Conservation (phyloP, 2,888 invertebrate species). For the Trichogramma evanescens region DNA sequence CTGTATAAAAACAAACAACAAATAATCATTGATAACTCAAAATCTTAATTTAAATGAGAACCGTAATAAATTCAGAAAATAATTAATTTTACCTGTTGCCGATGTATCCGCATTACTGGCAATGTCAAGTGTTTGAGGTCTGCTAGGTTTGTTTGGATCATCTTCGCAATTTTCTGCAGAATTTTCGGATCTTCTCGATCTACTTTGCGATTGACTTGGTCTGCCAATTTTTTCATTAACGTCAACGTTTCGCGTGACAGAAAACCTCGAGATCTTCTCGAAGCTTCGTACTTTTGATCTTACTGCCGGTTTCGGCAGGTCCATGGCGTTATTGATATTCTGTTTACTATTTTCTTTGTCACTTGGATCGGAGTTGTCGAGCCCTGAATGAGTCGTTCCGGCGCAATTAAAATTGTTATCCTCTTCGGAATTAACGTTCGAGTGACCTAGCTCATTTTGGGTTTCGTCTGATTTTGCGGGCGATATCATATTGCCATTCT, state of each 20-base stretch:
- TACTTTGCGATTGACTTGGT: slow-evolving; percentile 14
- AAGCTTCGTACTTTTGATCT: slow-evolving; percentile 13
- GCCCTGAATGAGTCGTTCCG: not conserved
- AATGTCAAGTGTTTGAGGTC: slow-evolving; percentile 42
- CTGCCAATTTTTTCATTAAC: slow-evolving; percentile 22
- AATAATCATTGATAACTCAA: not conserved
- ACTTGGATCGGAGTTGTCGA: slow-evolving; percentile 16
- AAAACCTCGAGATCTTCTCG: slow-evolving; percentile 21
- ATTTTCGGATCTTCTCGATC: slow-evolving; percentile 17
- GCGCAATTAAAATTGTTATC: slow-evolving; percentile 10
- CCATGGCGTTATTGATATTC: slow-evolving; percentile 2
- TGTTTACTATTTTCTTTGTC: slow-evolving; percentile 13
- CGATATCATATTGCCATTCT: slow-evolving; percentile 16
- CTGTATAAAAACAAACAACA: not conserved
- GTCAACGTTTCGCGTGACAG: slow-evolving; percentile 22
- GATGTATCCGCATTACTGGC: slow-evolving; percentile 31
- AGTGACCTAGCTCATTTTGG: slow-evolving; percentile 4
- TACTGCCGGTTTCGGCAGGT: slow-evolving; percentile 7
- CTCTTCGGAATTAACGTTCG: slow-evolving; percentile 6
- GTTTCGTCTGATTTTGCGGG: not conserved
- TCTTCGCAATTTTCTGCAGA: slow-evolving; percentile 27
- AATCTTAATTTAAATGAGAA: not conserved
- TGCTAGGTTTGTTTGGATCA: slow-evolving; percentile 32
- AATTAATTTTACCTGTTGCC: slow-evolving; percentile 26
- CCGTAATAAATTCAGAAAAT: not conserved